Evolutionary conservation across 2,888 invertebrate species (phyloP).

Genomic region (Laothoe populi): DNA sequence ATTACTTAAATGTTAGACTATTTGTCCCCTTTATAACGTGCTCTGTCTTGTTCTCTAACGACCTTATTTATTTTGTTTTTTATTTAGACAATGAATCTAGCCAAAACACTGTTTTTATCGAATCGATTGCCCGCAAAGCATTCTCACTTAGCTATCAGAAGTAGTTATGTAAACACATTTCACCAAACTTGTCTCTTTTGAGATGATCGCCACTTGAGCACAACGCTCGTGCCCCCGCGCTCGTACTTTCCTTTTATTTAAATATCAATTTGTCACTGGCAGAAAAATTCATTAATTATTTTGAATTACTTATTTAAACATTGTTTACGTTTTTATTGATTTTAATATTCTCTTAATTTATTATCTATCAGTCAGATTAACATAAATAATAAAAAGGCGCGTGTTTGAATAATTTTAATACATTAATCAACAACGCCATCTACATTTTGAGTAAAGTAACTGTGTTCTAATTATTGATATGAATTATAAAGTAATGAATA

Average conservation of each 20-base stretch:
- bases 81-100: background rate
- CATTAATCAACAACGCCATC: slow-evolving; percentile 14
- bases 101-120: background rate
- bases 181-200: slow-evolving; percentile 60
- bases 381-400: background rate
- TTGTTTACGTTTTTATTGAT: background rate
- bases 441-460: background rate
- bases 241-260: slow-evolving; percentile 63
- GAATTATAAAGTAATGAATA: slow-evolving; percentile 8
- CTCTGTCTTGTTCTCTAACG: background rate
- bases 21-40: too few species aligned
- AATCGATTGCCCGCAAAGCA: background rate
- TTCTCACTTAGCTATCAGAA: slow-evolving; percentile 11
- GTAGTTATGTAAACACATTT: slow-evolving; percentile 73
- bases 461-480: slow-evolving; percentile 6
- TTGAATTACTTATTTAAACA: background rate
- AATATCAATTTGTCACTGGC: slow-evolving; percentile 34
- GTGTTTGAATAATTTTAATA: background rate
- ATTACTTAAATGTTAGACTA: too few species aligned
- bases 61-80: background rate
- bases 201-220: slow-evolving; percentile 64
- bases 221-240: slow-evolving; percentile 53
- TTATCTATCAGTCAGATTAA: background rate
- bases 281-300: slow-evolving; percentile 1
- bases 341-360: background rate